Base-by-base conservation (phyloP, 2,797 vertebrate species). In the Takifugu rubripes region DNA sequence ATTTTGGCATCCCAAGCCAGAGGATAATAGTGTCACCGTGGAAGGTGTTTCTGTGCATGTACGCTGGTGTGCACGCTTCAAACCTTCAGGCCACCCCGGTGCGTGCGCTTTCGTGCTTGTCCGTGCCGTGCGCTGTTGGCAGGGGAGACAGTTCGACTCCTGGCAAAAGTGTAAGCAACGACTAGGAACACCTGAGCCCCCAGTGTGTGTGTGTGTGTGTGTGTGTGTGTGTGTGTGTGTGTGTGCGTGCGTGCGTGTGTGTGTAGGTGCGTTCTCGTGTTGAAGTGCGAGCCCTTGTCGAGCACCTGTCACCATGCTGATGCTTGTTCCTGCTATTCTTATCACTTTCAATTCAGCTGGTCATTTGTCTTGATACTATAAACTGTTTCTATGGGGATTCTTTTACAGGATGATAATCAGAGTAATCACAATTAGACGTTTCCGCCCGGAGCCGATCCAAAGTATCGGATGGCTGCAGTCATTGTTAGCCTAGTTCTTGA, bases 181-280 rank as follows among this genome's bases (percentile, higher is more conserved):
- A 58, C 66, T 59, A 78, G 68, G 74, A 83, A 76, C 85, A 87
- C 81, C 84, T 85, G 87, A 83, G 83, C 66, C 82, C 75, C 64
- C 25, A 21, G 59, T 59, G 56, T 74, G 44, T 56, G 48, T 10
- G 25, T 66, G 59, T 25, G 54, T 14, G 25, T 27, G 59, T 61
- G 56, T 74, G 44, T 56, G 48, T 10, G 25, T 66, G 59, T 25
- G 54, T 14, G 25, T 66, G 61, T 25, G 51, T 61, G 47, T 67
- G 44, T 17, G 17, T 17, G 17, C 17, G 17, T 17, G 17, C 17
- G 17, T 21, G 31, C 25, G 53, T 46, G 54, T 11, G 47, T 69
- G 56, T 59, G 67, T 64, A 64, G 71, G 68, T 73, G 68, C 58
- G 72, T 56, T 74, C 31, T 46, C 54, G 50, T 64, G 71, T 70